Percentiles rank a stretch among this genome's conserved stretches.
Conservation (phyloP, 2,888 invertebrate species). For the Sussaba pulchella region DNA sequence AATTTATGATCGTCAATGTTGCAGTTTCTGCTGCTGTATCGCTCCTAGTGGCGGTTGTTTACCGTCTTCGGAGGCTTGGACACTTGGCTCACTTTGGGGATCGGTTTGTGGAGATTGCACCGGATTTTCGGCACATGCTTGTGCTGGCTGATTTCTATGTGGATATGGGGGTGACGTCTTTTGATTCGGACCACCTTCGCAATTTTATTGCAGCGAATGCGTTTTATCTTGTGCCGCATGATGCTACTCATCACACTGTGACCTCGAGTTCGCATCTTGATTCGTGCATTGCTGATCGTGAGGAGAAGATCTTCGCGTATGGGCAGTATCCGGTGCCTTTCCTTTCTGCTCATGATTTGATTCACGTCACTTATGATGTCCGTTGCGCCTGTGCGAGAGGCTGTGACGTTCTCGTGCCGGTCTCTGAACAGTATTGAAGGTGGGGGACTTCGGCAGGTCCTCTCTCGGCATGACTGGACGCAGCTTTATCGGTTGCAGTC, state of each 20-base stretch:
- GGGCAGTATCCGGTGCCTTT: constrained; percentile 7
- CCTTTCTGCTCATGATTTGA: background rate
- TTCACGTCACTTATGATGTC: background rate
- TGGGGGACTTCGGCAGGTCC: background rate
- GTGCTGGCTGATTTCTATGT: background rate
- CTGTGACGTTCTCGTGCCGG: background rate
- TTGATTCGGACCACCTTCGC: background rate
- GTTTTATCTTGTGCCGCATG: background rate
- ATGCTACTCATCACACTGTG: background rate
- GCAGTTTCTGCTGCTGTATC: background rate
- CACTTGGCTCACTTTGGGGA: background rate
- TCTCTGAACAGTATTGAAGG: background rate
- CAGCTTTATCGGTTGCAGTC: too few species aligned
- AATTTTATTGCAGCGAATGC: background rate
- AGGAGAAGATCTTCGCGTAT: background rate
- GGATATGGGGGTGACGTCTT: background rate
- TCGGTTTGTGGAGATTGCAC: background rate
- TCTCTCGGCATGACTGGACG: background rate
- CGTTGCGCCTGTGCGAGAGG: background rate
- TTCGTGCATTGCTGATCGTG: background rate
- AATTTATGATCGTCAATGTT: background rate
- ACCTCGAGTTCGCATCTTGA: background rate
- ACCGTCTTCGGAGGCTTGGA: background rate
- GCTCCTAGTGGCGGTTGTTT: background rate
- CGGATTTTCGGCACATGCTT: background rate